Evolutionary conservation across 2,797 vertebrate genomes (phyloP).

Genomic region (Falco novaeseelandiae): DNA sequence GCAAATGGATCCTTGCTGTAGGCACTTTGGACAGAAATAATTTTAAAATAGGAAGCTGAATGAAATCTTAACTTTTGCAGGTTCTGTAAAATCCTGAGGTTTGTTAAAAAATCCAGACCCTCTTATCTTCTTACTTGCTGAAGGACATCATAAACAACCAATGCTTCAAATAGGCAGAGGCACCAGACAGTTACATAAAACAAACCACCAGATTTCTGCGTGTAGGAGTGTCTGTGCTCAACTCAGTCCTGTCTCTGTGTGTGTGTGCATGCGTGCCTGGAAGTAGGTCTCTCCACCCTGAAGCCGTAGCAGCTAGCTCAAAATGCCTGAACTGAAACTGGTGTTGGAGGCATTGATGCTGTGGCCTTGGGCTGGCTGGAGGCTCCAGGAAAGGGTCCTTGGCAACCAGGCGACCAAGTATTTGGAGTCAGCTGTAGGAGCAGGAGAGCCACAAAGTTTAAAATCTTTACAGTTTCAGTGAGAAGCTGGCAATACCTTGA

Average conservation of each 20-base stretch:
- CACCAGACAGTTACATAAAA: slow-evolving; percentile 57
- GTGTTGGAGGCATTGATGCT: background rate
- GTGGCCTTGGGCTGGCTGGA: background rate
- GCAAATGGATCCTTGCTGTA: background rate
- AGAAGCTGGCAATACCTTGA: background rate
- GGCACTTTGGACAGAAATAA: background rate
- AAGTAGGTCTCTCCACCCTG: background rate
- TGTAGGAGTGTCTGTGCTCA: slow-evolving; percentile 26
- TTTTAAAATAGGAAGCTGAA: background rate
- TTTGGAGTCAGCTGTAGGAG: background rate
- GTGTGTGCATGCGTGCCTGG: background rate
- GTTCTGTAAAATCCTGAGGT: background rate
- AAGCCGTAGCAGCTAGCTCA: background rate
- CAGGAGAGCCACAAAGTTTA: background rate
- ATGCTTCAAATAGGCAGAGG: slow-evolving; percentile 7
- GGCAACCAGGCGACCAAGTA: background rate
- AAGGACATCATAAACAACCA: background rate
- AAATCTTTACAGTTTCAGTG: background rate
- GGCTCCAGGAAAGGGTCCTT: background rate
- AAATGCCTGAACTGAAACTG: background rate
- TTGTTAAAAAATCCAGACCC: background rate
- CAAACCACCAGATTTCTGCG: background rate
- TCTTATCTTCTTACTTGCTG: background rate
- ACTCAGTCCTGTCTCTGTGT: background rate
- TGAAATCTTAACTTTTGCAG: background rate